Evolutionary conservation across 2,888 invertebrate genomes (phyloP).

Genomic region (Luperina testacea): DNA sequence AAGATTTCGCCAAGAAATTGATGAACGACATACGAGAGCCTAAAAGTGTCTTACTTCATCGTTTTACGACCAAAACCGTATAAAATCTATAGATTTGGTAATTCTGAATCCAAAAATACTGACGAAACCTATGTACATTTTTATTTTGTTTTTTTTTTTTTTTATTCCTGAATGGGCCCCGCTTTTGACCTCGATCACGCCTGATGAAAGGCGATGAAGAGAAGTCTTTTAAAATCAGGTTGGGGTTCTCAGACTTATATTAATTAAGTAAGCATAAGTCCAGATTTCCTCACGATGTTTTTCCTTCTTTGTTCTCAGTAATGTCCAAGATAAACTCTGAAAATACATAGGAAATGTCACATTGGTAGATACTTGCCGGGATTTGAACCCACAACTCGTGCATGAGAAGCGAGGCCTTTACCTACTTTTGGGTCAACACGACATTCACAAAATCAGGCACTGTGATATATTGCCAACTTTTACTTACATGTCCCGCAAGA

Average conservation of each 20-base stretch:
- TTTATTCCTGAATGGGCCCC: not conserved
- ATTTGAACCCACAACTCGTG: not conserved
- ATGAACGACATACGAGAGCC: not conserved
- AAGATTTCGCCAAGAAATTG: not conserved
- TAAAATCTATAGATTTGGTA: not conserved
- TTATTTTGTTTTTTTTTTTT: not conserved
- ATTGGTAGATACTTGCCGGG: not conserved
- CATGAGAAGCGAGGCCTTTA: not conserved
- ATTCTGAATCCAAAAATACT: not conserved
- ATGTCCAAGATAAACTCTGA: not conserved
- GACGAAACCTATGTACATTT: not conserved
- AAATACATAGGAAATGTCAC: not conserved
- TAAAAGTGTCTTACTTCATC: not conserved
- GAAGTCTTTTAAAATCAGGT: not conserved
- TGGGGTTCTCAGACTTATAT: not conserved
- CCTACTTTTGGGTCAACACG: no score
- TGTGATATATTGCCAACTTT: not conserved
- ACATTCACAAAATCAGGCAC: no score
- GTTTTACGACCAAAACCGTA: not conserved
- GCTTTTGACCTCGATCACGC: not conserved
- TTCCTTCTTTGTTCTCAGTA: not conserved
- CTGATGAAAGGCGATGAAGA: not conserved
- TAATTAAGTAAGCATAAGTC: not conserved
- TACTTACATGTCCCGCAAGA: constrained; percentile 95
- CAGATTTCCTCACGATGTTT: not conserved